Evolutionary conservation across 2,888 invertebrate genomes (phyloP), one percentile per base, ranked within the genome.

Genomic region (Drosophila meridionalis): DNA sequence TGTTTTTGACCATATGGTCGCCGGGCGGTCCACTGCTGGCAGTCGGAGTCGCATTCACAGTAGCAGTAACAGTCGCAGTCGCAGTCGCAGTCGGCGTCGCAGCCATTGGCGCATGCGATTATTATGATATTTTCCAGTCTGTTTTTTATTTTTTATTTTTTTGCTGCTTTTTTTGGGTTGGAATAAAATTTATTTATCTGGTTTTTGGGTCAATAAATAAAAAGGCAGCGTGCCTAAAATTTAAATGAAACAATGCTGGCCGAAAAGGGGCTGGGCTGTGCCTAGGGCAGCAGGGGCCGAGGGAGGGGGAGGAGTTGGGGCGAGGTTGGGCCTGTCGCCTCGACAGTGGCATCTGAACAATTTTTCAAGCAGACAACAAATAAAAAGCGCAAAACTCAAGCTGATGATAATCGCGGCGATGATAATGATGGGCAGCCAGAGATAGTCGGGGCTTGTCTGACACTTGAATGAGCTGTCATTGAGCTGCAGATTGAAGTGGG

Each of bases 171-270:
- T 73, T 65, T 65, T 74, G 66, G 65, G 69, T 63, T 64, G 67
- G 69, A 83, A 77, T 66, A 75, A 74, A 79, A 83, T 82, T 80
- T 87, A 82, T 89, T 86, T 85, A 83, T 89, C 83, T 87, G 87
- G 56, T 87, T 85, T 86, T 82, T 86, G 80, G 85, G 89, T 86
- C 85, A 86, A 86, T 86, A 86, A 86, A 85, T 85, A 63, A 85
- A 73, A 73, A 68, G 76, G 73, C 87, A 77, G 82, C 87, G 87
- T 86, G 85, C 89, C 89, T 80, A 80, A 85, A 85, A 85, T 85
- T 80, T 82, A 84, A 85, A 89, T 89, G 89, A 81, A 87, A 77
- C 80, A 75, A 87, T 73, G 73, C 70, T 53, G 53, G 66, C 77
- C 53, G 55, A 69, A 60, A 60, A 70, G 70, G 63, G 82, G 75